Base-by-base conservation (phyloP, 1,140 invertebrate genomes). In the Cotesia chilonis region DNA sequence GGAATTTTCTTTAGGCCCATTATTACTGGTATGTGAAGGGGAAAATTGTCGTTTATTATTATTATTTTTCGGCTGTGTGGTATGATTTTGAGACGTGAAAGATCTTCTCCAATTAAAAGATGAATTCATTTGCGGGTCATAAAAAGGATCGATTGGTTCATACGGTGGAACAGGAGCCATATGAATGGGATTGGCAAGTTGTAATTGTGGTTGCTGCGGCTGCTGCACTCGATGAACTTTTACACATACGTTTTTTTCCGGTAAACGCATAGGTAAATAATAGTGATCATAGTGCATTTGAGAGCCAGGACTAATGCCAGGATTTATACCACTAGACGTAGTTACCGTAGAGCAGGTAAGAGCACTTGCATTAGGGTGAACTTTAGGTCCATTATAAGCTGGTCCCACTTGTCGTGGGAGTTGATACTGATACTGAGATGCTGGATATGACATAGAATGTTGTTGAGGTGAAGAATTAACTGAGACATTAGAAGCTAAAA, bases 351-450 rank as follows among this genome's bases (percentile, higher is more conserved):
- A 71, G 37, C 74, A 73, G 41, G 72, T 47, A 47, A 81, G 64
- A 63, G 6, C 41, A 47, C 59, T 64, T 1, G 72, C 41, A 20
- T 74, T 80, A 1, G 78, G 75, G 74, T 77, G 75, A 36, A 82
- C 54, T 37, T 79, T 82, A 0, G 82, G 77, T n/a, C 79, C 79
- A 4, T 83, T 72, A 10, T 80, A 84, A 10, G 81, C 80, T 0
- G 82, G 79, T 37, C 79, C 74, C 69, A 83, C 78, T 67, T 79
- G 81, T 36, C 81, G 78, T 0, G 79, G 76, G 14, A 81, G 61
- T 47, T 79, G 82, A 71, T 80, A 80, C 5, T 83, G 82, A 55
- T 82, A 83, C 9, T 83, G 80, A 0, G 79, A 71, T 0, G 75
- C 72, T n/a, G 80, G 73, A 74, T 83, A 83, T 0, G 77, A 74